Base-by-base conservation (phyloP, 1,140 invertebrate species). In the Leptonema lineaticorne region DNA sequence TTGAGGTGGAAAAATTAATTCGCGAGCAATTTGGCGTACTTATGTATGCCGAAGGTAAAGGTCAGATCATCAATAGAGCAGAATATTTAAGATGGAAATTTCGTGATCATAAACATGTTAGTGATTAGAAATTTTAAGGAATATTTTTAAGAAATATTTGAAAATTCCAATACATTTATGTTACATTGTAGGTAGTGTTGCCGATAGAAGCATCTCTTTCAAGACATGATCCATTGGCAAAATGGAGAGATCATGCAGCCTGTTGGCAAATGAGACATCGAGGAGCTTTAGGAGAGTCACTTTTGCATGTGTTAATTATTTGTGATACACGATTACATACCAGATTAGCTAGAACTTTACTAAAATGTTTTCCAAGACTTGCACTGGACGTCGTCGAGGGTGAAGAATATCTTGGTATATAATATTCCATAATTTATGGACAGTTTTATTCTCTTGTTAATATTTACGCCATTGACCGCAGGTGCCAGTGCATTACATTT, bases 181-280 rank as follows among this genome's bases (percentile, higher is more conserved):
- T n/a, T n/a, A 41, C 9, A n/a, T 57, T 68, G 0, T 76, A 90
- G 82, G 88, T 94, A 0, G 87, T 90, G 1, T 79, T 95, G 46
- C 91, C 92, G 3, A 92, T 95, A 63, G 92, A 94, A 77, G 89
- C 90, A 0, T 91, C 89, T 0, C 79, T 92, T 0, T 90, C 89
- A 20, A 85, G 86, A 0, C 91, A 92, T 75, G 93, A 95, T 80
- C 93, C 92, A 0, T 78, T 95, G 3, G 88, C 89, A 0, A 91
- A 91, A 73, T 95, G 93, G 93, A 84, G 84, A 62, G 93, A 96
- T 76, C 94, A 96, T 77, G 90, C 93, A 68, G 94, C 94, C 0
- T 97, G 95, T 76, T 99, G 97, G 97, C 93, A 97, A 78, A 93
- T 99, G 89, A 92, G 96, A 73, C 95, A 96, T 76, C 85, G 96